These are phyloP conservation scores for Megalopta genalis DNA, from an alignment of 1,140 invertebrate genomes.

Conservation along the genomic window DNA sequence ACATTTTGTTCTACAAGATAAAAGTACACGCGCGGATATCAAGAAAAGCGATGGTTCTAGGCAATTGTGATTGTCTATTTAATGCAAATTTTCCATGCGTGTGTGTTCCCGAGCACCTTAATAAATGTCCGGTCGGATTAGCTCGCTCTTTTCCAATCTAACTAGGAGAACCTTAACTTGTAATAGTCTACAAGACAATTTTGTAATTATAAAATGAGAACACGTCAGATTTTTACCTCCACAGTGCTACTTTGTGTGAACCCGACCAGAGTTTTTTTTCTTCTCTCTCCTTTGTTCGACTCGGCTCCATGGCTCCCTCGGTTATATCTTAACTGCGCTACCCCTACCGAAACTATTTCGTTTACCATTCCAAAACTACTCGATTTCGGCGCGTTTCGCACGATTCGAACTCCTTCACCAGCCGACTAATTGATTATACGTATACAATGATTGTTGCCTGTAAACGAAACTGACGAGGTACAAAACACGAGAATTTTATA, in stretches of 20 bases:
- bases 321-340: neutral
- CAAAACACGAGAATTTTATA: neutral
- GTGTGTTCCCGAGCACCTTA: neutral
- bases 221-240: conserved; percentile 15
- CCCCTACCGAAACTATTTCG: neutral
- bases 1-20: conserved; percentile 15
- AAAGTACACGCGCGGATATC: neutral
- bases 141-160: conserved; percentile 5
- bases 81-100: conserved; percentile 5
- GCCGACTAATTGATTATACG: neutral
- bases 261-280: neutral
- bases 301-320: no score
- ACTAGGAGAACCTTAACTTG: conserved; percentile 6
- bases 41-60: conserved; percentile 22
- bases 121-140: conserved; percentile 17
- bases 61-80: conserved; percentile 25
- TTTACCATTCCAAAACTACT: conserved; percentile 10
- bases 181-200: conserved; percentile 19
- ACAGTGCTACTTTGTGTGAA: conserved; percentile 6
- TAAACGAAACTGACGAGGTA: conserved; percentile 15
- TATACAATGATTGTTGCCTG: neutral
- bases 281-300: neutral
- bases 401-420: neutral
- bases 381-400: neutral
- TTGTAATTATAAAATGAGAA: conserved; percentile 28